Percentiles rank a stretch among this genome's conserved stretches.
Conservation (phyloP, 2,113 vertebrate genomes). For the Triplophysa rosa region DNA sequence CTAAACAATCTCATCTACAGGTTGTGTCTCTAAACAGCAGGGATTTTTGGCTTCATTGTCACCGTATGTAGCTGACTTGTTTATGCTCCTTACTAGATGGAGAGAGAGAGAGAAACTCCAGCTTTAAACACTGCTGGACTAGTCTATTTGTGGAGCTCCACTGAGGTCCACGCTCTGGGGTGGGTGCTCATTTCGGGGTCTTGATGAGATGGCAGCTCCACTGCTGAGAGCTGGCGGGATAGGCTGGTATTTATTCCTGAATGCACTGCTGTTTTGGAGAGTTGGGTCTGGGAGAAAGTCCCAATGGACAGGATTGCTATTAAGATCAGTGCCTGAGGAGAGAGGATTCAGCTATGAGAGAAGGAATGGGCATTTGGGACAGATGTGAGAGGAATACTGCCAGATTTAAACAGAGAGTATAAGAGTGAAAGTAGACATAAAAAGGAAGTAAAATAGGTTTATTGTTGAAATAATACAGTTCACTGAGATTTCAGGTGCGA, state of each 20-base stretch:
- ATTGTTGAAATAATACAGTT: too few relatives aligned
- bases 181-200: conserved; percentile 16
- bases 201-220: conserved; percentile 27
- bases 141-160: conserved; percentile 38
- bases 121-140: neutral
- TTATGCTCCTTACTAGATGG: neutral
- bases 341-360: neutral
- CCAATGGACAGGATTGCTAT: conserved; percentile 10
- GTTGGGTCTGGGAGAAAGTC: conserved; percentile 14
- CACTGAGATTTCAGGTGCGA: too few relatives aligned
- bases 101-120: conserved; percentile 14
- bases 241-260: conserved; percentile 35
- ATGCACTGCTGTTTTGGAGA: conserved; percentile 24
- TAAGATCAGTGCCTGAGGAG: conserved; percentile 23
- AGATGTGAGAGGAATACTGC: conserved; percentile 7
- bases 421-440: neutral
- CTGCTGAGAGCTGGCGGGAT: conserved; percentile 18
- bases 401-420: neutral
- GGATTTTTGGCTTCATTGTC: neutral
- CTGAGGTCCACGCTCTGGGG: neutral
- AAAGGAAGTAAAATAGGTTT: too few relatives aligned
- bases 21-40: neutral
- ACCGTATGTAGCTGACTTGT: neutral
- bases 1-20: neutral
- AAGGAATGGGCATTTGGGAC: neutral